phyloP scores from a whole-genome alignment of 2,888 invertebrate genomes.

The Itoplectis maculator region DNA sequence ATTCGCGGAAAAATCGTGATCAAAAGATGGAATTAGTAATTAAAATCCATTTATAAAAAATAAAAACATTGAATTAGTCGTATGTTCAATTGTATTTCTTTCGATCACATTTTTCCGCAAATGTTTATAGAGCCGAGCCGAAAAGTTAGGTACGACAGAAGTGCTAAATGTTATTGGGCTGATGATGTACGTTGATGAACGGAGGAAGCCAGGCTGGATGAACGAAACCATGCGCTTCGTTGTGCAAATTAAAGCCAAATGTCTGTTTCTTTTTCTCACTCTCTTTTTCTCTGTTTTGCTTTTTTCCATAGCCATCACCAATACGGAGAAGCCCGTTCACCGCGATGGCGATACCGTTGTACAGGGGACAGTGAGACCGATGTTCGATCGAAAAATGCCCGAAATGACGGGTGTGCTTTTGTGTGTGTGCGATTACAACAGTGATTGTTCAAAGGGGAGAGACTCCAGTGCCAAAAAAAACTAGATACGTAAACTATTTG shows the following conservation, averaged over 20 bases:
- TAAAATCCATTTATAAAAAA: no score
- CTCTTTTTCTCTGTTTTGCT: conserved; percentile 3
- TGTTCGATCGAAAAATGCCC: conserved; percentile 4
- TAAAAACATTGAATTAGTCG: no score
- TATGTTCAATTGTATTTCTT: conserved; percentile 34
- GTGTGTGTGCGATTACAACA: conserved; percentile 47
- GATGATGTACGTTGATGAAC: conserved; percentile 70
- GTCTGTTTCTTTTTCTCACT: conserved; percentile 16
- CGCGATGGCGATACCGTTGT: conserved; percentile 32
- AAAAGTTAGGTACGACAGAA: conserved; percentile 57
- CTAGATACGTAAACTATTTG: conserved; percentile 56
- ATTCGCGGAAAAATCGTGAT: not conserved
- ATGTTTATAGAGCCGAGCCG: conserved; percentile 52
- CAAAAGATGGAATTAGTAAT: not conserved
- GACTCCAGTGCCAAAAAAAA: conserved; percentile 73
- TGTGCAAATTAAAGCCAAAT: conserved; percentile 76
- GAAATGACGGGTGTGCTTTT: conserved; percentile 12
- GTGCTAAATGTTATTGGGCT: conserved; percentile 65
- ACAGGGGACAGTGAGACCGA: not conserved
- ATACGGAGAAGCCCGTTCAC: conserved; percentile 64
- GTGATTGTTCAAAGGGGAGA: conserved; percentile 75
- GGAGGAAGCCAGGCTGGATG: conserved; percentile 77
- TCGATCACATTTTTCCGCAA: conserved; percentile 32
- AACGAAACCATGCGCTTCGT: conserved; percentile 77
- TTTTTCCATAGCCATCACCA: conserved; percentile 79